These are phyloP conservation scores for Brevipalpus yothersi DNA, from an alignment of 1,140 invertebrate species.

Conservation along the genomic window DNA sequence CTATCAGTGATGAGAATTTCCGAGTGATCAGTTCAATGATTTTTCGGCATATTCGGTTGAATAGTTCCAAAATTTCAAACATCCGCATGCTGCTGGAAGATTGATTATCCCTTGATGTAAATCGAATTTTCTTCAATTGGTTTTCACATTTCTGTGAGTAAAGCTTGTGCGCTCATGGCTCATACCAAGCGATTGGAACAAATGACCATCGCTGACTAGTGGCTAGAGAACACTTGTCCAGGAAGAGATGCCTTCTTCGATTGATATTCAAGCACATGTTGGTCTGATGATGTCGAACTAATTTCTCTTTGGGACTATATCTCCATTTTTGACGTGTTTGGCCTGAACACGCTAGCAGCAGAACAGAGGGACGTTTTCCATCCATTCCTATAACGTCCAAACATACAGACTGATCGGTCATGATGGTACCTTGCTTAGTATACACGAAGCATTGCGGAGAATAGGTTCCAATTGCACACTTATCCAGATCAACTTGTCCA, in stretches of 20 bases:
- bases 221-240: background rate
- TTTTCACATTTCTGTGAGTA: too few species aligned
- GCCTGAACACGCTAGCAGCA: conserved; percentile 37
- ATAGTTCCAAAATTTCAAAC: too few species aligned
- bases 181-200: background rate
- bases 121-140: too few species aligned
- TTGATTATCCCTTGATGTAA: too few species aligned
- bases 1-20: too few species aligned
- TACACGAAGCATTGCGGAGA: conserved; percentile 44
- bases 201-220: conserved; percentile 5
- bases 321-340: conserved; percentile 34
- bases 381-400: conserved; percentile 32
- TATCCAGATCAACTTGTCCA: conserved; percentile 31
- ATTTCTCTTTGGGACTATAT: conserved; percentile 23
- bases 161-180: background rate
- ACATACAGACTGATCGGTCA: conserved; percentile 45
- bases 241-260: background rate
- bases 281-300: conserved; percentile 22
- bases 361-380: conserved; percentile 22
- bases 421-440: conserved; percentile 34
- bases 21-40: too few species aligned
- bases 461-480: conserved; percentile 20
- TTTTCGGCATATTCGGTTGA: too few species aligned
- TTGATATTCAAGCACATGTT: conserved; percentile 28
- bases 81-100: too few species aligned